Conservation (phyloP, 2,888 invertebrate genomes). For the Caenorhabditis uteleia region DNA sequence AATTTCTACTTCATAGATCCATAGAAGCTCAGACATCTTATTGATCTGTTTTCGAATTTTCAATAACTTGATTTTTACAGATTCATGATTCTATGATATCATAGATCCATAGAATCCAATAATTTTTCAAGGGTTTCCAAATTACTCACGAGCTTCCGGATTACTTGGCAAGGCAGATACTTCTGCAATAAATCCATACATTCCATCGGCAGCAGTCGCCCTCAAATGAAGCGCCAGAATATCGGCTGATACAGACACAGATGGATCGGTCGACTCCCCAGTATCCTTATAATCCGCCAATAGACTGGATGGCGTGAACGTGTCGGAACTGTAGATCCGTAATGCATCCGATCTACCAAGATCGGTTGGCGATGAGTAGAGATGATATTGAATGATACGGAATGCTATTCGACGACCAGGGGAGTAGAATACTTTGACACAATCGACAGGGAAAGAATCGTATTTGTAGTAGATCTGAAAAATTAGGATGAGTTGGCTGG, state of each 20-base stretch:
- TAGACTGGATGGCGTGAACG: slow-evolving; percentile 50
- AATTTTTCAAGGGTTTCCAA: no score
- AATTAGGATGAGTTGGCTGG: no score
- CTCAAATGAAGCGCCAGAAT: slow-evolving; percentile 84
- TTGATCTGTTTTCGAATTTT: background rate
- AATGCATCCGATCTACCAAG: slow-evolving; percentile 64
- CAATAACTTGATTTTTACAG: background rate
- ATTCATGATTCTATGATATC: background rate
- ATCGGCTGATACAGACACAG: slow-evolving; percentile 35
- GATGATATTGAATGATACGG: slow-evolving; percentile 79
- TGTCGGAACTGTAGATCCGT: slow-evolving; percentile 53
- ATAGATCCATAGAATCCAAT: background rate
- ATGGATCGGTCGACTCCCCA: slow-evolving; percentile 23
- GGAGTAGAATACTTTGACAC: slow-evolving; percentile 91
- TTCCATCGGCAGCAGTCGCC: slow-evolving; percentile 91
- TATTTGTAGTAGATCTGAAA: slow-evolving; percentile 89
- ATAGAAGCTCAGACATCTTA: no score
- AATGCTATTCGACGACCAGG: slow-evolving; percentile 74
- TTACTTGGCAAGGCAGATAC: slow-evolving; percentile 83
- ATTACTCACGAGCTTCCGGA: slow-evolving; percentile 30
- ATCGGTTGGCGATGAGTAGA: slow-evolving; percentile 58
- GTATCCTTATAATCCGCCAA: slow-evolving; percentile 43
- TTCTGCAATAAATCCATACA: slow-evolving; percentile 95
- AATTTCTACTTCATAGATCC: no score
- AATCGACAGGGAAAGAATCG: slow-evolving; percentile 92